Conservation (phyloP, 2,113 vertebrate species). For the Alces alces region DNA sequence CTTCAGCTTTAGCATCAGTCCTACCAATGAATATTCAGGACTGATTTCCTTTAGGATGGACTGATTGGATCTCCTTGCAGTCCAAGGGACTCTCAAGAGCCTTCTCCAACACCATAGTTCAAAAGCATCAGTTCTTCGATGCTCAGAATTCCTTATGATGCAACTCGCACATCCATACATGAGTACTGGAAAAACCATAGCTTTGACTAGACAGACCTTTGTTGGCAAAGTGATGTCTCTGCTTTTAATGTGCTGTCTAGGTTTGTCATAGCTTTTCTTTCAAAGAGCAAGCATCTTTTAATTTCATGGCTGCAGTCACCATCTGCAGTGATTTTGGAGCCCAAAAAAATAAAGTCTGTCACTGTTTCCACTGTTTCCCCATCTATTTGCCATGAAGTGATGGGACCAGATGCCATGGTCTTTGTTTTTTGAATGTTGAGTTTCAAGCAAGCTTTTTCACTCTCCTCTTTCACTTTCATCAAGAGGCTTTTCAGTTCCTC, state of each 20-base stretch:
- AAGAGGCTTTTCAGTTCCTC: not conserved
- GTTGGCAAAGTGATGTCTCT: not conserved
- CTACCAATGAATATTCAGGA: not conserved
- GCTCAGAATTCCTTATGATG: not conserved
- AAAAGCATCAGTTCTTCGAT: not conserved
- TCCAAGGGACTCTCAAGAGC: not conserved
- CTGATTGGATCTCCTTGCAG: not conserved
- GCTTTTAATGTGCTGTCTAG: not conserved
- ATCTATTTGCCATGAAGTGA: not conserved
- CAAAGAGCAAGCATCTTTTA: not conserved
- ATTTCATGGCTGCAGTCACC: not conserved
- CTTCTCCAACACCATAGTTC: not conserved
- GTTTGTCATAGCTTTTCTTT: not conserved
- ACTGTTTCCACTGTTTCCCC: not conserved
- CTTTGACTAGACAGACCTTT: not conserved
- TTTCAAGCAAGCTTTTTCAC: not conserved
- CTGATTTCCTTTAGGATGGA: not conserved
- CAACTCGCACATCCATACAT: not conserved
- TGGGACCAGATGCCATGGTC: not conserved
- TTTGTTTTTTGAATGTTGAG: not conserved
- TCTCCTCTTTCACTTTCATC: not conserved
- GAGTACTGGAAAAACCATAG: not conserved
- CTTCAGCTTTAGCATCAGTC: not conserved
- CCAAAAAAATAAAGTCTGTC: fast-evolving
- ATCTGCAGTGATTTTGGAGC: not conserved